Base-by-base conservation (phyloP, 2,797 vertebrate genomes). In the Pyrocephalus nanus region DNA sequence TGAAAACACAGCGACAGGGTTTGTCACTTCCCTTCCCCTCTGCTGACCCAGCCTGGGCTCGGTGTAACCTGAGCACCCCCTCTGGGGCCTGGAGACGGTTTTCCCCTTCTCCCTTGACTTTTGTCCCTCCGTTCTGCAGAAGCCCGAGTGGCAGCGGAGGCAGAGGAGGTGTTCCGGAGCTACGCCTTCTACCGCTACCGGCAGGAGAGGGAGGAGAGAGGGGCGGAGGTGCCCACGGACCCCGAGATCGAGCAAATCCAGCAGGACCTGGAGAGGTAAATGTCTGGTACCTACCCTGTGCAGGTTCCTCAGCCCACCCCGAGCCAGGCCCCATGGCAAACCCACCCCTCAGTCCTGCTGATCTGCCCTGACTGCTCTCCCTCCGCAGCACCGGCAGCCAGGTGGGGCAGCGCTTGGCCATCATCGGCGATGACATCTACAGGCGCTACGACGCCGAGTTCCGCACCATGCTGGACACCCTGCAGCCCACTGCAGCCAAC, bases 341-440 rank as follows among this genome's bases (percentile, higher is more conserved):
- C 25, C 38, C n/a, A 14, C 26, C 66, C 34, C 5, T 21, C 14
- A 3, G 20, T 17, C 82, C 40, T 11, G 25, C 76, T 51, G 30
- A 53, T 43, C 3, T 0, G 42, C 12, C 47, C 65, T 77, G 69
- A 79, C 36, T 6, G 1, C 10, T 25, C 40, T 74, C 13, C 1
- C 29, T 5, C 12, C 30, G 42, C 96, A 98, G 98, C 88, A 77
- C 67, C 3, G 62, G 58, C 9, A 97, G 81, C 79, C 95, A 62
- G 77, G 98, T 98, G 86, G 98, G 98, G 2, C 95, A 94, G 65
- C 98, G 97, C 91, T 77, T 98, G 40, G 98, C 98, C 76, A 50
- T 97, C 89, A 98, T 98, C 1, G 98, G 98, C 1, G 98, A 98
- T 0, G 98, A 98, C 95, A 98, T 98, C 69, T 98, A 98, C 74